Evolutionary conservation across 2,113 vertebrate species (phyloP).

Genomic region (Archocentrus centrarchus): DNA sequence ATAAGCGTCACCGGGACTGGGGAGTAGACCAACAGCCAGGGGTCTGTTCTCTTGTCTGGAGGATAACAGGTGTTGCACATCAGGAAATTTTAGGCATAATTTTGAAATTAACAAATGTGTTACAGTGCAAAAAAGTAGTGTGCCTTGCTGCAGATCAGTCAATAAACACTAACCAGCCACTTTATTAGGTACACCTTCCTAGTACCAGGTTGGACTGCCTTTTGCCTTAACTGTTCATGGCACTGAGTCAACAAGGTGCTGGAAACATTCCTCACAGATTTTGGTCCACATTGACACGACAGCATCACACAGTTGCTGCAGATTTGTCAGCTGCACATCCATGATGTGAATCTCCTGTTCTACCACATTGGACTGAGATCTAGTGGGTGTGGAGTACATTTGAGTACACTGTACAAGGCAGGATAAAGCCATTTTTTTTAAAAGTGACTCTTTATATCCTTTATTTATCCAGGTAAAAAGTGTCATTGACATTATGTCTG

Average conservation of each 20-base stretch:
- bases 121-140: not conserved
- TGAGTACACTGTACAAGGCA: not conserved
- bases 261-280: not conserved
- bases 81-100: not conserved
- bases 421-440: too few relatives aligned
- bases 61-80: not conserved
- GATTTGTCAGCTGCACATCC: not conserved
- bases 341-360: not conserved
- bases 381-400: not conserved
- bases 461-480: too few relatives aligned
- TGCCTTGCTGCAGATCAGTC: not conserved
- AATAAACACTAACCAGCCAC: rapidly evolving
- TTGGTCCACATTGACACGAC: not conserved
- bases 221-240: not conserved
- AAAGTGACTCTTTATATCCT: too few relatives aligned
- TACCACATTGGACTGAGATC: rapidly evolving
- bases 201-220: not conserved
- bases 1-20: constrained; percentile 71
- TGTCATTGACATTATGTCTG: too few relatives aligned
- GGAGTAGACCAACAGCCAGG: constrained; percentile 77
- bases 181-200: not conserved
- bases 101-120: not conserved
- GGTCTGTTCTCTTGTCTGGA: constrained; percentile 82
- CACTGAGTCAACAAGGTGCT: not conserved
- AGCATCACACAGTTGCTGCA: not conserved